Evolutionary conservation across 2,888 invertebrate species (phyloP), one percentile per base, ranked within the genome.

Genomic region (Platynereis dumerilii): DNA sequence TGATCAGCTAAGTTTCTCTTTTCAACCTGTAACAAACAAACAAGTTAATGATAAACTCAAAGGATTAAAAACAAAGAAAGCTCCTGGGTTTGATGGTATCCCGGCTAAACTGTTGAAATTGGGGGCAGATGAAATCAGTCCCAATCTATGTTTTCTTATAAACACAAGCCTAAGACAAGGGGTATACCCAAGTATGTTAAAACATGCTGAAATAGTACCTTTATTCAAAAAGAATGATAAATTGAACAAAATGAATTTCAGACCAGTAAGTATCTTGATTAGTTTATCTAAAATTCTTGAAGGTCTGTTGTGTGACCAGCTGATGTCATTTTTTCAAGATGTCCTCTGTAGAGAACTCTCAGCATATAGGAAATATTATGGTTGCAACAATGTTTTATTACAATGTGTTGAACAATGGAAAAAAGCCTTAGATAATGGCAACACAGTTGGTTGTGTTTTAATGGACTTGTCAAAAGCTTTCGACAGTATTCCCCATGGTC

Each of bases 171-270:
- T 20, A 10, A 12, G 10, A 48, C 48, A 48, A 7, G 48, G 7
- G 7, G 17, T 22, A 12, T 48, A 20, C 22, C 48, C 48, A 10
- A 7, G 7, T 48, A n/a, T 10, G 3, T 7, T 48, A 3, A 48
- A 48, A 48, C n/a, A 48, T 20, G 48, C 48, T 48, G 48, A 48
- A 48, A n/a, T 48, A 12, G 48, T 22, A 48, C 48, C 48, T n/a
- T n/a, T 48, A 7, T 48, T 48, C 22, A 48, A 48, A n/a, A 48
- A 48, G 22, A 22, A 48, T 12, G 48, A 48, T 22, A n/a, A 22
- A n/a, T 48, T 48, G 7, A 7, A 48, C n/a, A 48, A 48, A n/a
- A n/a, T 7, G 5, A 48, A 48, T n/a, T 48, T 10, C 22, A 48
- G 48, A n/a, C 48, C 48, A 48, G 22, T 48, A 7, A 48, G 48